These are phyloP conservation scores for Andrena praecox DNA, from an alignment of 2,888 invertebrate species.

Conservation along the genomic window DNA sequence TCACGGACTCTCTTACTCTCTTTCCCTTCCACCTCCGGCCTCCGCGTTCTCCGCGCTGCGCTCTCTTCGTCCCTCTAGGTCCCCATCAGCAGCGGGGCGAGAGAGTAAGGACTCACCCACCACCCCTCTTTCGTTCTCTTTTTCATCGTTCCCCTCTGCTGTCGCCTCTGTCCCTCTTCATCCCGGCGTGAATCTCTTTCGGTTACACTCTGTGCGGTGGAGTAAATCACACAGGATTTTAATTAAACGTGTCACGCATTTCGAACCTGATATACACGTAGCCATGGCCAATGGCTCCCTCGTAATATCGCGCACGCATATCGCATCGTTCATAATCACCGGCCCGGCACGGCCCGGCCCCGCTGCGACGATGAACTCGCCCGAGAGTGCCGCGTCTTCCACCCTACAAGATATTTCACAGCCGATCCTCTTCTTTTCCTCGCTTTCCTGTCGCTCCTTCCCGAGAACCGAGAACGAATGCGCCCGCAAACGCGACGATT, in stretches of 20 bases:
- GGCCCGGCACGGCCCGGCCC: conserved; percentile 19
- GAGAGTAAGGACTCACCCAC: background rate
- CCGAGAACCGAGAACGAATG: background rate
- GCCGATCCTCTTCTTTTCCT: background rate
- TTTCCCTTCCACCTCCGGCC: conserved; percentile 37
- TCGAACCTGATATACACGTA: conserved; percentile 78
- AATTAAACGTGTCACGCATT: conserved; percentile 83
- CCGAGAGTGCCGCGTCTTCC: conserved; percentile 32
- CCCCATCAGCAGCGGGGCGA: conserved; percentile 9
- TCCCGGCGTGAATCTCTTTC: conserved; percentile 31
- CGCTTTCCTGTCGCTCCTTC: background rate
- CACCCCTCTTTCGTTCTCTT: conserved; percentile 45
- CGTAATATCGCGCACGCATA: conserved; percentile 79
- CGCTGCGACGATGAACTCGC: conserved; percentile 71
- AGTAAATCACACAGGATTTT: conserved; percentile 82
- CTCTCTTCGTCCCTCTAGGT: conserved; percentile 31
- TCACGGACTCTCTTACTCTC: conserved; percentile 62
- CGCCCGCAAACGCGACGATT: background rate
- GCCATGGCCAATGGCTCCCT: conserved; percentile 68
- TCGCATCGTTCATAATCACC: conserved; percentile 80
- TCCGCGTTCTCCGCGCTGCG: conserved; percentile 21
- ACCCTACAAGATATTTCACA: conserved; percentile 38
- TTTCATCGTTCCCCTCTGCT: conserved; percentile 45
- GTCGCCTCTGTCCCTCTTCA: conserved; percentile 26
- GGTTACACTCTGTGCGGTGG: conserved; percentile 59